Evolutionary conservation across 1,140 invertebrate species (phyloP), one percentile per base, ranked within the genome.

Genomic region (Papilio helenus): DNA sequence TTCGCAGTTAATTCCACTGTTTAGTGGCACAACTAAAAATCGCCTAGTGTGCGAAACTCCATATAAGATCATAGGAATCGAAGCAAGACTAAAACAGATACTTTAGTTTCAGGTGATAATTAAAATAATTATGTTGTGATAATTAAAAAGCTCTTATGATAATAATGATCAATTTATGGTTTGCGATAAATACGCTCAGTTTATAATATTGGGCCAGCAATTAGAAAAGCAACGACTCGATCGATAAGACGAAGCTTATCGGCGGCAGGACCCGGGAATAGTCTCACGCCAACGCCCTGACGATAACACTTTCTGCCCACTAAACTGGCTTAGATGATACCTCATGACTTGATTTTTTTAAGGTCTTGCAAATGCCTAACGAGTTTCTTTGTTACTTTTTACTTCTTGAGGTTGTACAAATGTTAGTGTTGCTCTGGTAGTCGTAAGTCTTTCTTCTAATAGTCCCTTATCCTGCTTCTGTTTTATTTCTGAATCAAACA

Each of bases 191-290:
- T 39, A 39, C 61, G 58, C 12, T 29, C 10, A 29, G 61, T 68
- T 68, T 55, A 76, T 51, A 23, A 3, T 18, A n/a, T 58, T 76
- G 74, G 20, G 8, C 73, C 49, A 39, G 1, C 9, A n/a, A 10
- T 58, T n/a, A 12, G 39, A 39, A 58, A 61, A 76, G n/a, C 74
- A 76, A 34, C 51, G 73, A 49, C 14, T 29, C 49, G 74, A 76
- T 76, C 74, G 74, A 76, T 76, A 76, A 76, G 51, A 26, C 18
- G 44, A 26, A 26, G 73, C 74, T 76, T 76, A 58, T 76, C 74
- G 26, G 4, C 74, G 55, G 49, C 61, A 29, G 61, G 61, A 68
- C 26, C 51, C 74, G 74, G 49, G 74, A 76, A 58, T 61, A 76
- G 51, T 46, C 72, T 74, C 46, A 61, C 29, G 74, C 74, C 74